phyloP scores from a whole-genome alignment of 1,140 invertebrate species.

The Zophobas atratus region DNA sequence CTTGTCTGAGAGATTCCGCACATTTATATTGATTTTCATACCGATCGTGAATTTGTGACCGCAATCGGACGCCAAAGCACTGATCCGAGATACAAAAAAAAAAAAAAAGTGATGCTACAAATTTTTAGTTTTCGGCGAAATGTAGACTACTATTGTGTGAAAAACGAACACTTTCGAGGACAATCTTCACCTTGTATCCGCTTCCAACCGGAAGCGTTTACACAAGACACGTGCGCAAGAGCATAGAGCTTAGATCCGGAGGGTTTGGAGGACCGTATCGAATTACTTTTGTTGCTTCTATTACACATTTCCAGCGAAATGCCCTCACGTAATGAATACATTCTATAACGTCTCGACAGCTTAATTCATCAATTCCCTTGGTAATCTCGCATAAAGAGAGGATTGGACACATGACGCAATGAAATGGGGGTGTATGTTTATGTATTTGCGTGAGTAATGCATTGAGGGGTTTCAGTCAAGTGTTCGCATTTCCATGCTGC shows the following conservation, averaged over 20 bases:
- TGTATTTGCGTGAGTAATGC: slow-evolving; percentile 51
- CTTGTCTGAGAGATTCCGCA: neutral
- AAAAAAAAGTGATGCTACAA: no score
- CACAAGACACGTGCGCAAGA: slow-evolving; percentile 38
- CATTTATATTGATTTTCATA: neutral
- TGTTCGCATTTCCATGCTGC: slow-evolving; percentile 49
- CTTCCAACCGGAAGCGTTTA: slow-evolving; percentile 36
- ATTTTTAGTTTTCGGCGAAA: no score
- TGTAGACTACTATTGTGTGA: no score
- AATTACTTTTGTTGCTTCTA: slow-evolving; percentile 34
- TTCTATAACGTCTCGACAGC: neutral
- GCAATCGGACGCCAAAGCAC: no score
- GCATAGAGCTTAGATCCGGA: slow-evolving; percentile 26
- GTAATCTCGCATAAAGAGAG: slow-evolving; percentile 21
- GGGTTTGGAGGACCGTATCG: slow-evolving; percentile 20
- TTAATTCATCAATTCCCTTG: slow-evolving; percentile 31
- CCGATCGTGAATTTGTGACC: no score
- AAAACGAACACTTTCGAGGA: neutral
- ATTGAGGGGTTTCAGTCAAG: slow-evolving; percentile 50
- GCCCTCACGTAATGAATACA: neutral
- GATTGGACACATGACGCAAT: slow-evolving; percentile 30
- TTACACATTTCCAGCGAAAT: slow-evolving; percentile 1
- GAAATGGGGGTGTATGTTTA: slow-evolving; percentile 47
- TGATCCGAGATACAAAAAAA: no score
- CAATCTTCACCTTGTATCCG: slow-evolving; percentile 17